These are phyloP conservation scores for Cacoxenus indagator DNA, from an alignment of 2,888 invertebrate genomes.

Conservation along the genomic window DNA sequence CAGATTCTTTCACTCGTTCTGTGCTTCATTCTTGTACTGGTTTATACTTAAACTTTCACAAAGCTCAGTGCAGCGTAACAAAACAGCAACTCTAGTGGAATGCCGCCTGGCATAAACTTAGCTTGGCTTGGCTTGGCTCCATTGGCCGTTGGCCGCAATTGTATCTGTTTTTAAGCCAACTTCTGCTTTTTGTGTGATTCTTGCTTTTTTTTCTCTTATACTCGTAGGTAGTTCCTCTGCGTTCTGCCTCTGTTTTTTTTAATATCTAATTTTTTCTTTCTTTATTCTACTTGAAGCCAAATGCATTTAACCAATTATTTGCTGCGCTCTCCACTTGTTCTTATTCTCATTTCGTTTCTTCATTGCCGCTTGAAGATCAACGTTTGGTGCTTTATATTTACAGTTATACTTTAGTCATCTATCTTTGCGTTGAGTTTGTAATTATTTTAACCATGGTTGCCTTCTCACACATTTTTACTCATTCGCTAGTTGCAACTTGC, in stretches of 20 bases:
- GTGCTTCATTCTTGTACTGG: neutral
- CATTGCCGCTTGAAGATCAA: neutral
- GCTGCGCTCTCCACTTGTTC: neutral
- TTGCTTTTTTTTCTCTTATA: neutral
- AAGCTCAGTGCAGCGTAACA: neutral
- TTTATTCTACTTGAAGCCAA: neutral
- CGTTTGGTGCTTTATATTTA: neutral
- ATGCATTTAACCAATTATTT: conserved; percentile 20
- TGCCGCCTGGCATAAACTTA: neutral
- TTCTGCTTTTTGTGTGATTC: neutral
- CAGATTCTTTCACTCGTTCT: neutral
- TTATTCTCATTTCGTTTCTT: neutral
- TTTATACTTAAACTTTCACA: conserved; percentile 10
- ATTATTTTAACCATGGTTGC: neutral
- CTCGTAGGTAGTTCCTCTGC: neutral
- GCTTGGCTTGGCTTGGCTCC: neutral
- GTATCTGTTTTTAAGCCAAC: no score
- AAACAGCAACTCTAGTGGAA: neutral
- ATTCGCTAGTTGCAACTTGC: neutral
- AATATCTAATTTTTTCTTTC: neutral
- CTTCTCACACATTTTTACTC: neutral
- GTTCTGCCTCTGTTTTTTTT: neutral
- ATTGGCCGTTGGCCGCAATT: neutral
- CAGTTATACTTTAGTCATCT: conserved; percentile 3
- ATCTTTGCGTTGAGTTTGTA: neutral